Percentiles rank a stretch among this genome's conserved stretches.
phyloP scores from a whole-genome alignment of 2,888 invertebrate species.

The Malacosoma neustria region DNA sequence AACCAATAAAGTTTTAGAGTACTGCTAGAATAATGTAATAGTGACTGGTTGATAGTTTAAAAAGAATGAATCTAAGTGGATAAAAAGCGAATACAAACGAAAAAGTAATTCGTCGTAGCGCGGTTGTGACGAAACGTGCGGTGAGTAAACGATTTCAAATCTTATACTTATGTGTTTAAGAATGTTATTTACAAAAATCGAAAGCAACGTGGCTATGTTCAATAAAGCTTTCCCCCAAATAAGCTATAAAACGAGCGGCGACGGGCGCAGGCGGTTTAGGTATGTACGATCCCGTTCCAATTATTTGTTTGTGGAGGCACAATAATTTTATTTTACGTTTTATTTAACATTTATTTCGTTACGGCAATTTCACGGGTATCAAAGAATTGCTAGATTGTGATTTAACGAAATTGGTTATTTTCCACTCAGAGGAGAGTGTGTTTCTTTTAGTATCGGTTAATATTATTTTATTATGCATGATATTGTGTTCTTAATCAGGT shows the following conservation, averaged over 20 bases:
- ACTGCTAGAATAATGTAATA: constrained; percentile 61
- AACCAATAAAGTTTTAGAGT: constrained; percentile 48
- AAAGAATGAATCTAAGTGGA: constrained; percentile 72
- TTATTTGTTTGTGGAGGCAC: constrained; percentile 74
- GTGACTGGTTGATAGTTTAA: constrained; percentile 72
- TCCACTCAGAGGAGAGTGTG: constrained; percentile 60
- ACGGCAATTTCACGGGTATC: constrained; percentile 75
- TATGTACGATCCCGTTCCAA: constrained; percentile 61
- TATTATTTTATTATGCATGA: constrained; percentile 65
- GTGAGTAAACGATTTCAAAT: constrained; percentile 26
- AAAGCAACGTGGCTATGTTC: constrained; percentile 63
- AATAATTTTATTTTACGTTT: constrained; percentile 75
- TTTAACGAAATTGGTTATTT: constrained; percentile 72
- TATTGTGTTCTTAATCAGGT: constrained; percentile 50
- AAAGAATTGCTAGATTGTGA: constrained; percentile 72
- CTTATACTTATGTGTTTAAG: constrained; percentile 32
- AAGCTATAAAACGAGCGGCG: constrained; percentile 71
- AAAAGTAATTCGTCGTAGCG: constrained; percentile 72
- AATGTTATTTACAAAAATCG: constrained; percentile 38
- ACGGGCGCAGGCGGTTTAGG: constrained; percentile 58
- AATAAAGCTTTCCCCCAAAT: constrained; percentile 75
- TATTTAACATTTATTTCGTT: constrained; percentile 75
- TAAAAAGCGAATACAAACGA: constrained; percentile 72
- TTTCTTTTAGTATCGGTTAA: constrained; percentile 48
- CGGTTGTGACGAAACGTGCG: constrained; percentile 48